Conservation (phyloP, 2,888 invertebrate genomes). For the Hybos culiciformis region DNA sequence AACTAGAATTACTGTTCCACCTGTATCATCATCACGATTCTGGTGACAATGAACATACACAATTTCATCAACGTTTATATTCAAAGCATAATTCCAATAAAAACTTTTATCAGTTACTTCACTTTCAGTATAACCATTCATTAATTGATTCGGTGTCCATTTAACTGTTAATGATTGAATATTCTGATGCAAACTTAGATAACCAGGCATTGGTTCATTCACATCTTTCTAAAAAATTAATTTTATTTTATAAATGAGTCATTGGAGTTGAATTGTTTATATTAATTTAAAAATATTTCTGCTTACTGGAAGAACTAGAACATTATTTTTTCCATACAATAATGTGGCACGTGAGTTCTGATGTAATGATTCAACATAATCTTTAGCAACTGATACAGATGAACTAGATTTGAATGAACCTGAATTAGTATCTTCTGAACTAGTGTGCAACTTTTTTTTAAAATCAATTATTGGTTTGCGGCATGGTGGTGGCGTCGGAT, state of each 20-base stretch:
- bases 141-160: conserved; percentile 94
- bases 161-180: conserved; percentile 71
- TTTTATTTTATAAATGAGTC: not conserved
- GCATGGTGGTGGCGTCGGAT: conserved; percentile 62
- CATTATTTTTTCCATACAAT: conserved; percentile 89
- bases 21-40: conserved; percentile 54
- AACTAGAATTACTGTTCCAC: conserved; percentile 78
- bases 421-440: conserved; percentile 54
- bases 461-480: conserved; percentile 60
- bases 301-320: conserved; percentile 69
- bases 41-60: conserved; percentile 94
- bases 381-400: conserved; percentile 51
- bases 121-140: conserved; percentile 69
- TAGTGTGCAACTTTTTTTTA: conserved; percentile 56
- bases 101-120: conserved; percentile 58
- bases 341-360: conserved; percentile 81
- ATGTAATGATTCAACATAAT: conserved; percentile 88
- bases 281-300: conserved; percentile 1
- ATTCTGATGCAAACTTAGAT: conserved; percentile 81
- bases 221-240: conserved; percentile 52
- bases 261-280: not conserved
- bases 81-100: conserved; percentile 86
- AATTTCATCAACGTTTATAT: conserved; percentile 77
- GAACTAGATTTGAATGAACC: conserved; percentile 30
- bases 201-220: conserved; percentile 75